Percentiles rank a stretch among this genome's conserved stretches.
phyloP scores from a whole-genome alignment of 2,888 invertebrate species.

The Rhagophthalmus giganteus region DNA sequence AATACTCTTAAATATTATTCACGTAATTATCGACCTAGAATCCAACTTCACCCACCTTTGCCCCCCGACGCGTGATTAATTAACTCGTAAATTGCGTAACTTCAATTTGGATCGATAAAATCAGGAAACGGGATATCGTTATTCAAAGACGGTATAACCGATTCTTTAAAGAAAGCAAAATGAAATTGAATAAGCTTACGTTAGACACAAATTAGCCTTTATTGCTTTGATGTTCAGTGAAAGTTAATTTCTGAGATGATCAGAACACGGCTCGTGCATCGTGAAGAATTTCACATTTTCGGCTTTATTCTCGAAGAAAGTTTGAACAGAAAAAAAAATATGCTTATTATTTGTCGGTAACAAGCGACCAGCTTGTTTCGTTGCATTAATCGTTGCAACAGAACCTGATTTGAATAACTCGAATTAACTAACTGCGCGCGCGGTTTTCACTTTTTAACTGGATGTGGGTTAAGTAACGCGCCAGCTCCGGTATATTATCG shows the following conservation, averaged over 20 bases:
- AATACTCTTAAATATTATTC: conserved; percentile 1
- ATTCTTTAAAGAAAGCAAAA: conserved; percentile 2
- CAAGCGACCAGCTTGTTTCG: background rate
- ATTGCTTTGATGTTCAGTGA: conserved; percentile 6
- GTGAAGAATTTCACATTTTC: conserved; percentile 1
- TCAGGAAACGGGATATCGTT: no score
- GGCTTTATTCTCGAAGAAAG: background rate
- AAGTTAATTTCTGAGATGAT: conserved; percentile 14
- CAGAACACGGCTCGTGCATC: background rate
- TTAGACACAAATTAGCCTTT: conserved; percentile 6
- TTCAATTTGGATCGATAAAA: no score
- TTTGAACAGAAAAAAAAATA: background rate
- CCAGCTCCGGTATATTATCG: no score
- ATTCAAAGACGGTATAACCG: no score
- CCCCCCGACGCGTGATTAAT: no score
- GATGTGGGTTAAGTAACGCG: conserved; percentile 12
- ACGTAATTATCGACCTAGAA: no score
- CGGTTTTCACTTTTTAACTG: conserved; percentile 12
- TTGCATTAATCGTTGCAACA: conserved; percentile 6
- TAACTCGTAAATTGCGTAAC: no score
- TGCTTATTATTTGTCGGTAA: background rate
- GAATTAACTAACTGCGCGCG: conserved; percentile 6
- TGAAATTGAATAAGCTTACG: conserved; percentile 2
- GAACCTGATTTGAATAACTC: conserved; percentile 19
- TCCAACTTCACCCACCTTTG: no score